Percentiles rank a stretch among this genome's conserved stretches.
These are phyloP conservation scores for Heteromurus nitidus DNA, from an alignment of 2,888 invertebrate species.

Conservation along the genomic window DNA sequence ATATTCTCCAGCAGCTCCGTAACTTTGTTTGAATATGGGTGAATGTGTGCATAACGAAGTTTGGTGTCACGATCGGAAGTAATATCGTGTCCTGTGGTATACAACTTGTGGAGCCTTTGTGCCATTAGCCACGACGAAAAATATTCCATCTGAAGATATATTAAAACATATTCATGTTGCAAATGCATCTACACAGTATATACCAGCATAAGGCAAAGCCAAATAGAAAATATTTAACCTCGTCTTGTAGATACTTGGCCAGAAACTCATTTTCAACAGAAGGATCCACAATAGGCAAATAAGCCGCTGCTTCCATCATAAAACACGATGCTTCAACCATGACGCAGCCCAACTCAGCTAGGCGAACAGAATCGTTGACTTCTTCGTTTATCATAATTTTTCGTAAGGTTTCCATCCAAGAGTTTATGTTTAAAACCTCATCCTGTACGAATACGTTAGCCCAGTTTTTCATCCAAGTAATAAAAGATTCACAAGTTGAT, in stretches of 20 bases:
- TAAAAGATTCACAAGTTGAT: slow-evolving; percentile 35
- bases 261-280: slow-evolving; percentile 86
- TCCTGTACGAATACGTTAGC: slow-evolving; percentile 21
- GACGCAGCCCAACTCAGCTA: slow-evolving; percentile 58
- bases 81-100: slow-evolving; percentile 64
- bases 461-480: slow-evolving; percentile 51
- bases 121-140: slow-evolving; percentile 67
- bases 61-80: slow-evolving; percentile 34
- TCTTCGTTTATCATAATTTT: slow-evolving; percentile 21
- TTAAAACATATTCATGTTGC: not conserved
- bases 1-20: slow-evolving; percentile 34
- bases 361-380: not conserved
- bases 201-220: not conserved
- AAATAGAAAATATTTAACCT: slow-evolving; percentile 77
- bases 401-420: slow-evolving; percentile 37
- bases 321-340: slow-evolving; percentile 65
- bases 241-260: slow-evolving; percentile 82
- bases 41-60: slow-evolving; percentile 47
- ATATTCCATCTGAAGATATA: slow-evolving; percentile 63
- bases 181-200: slow-evolving; percentile 9
- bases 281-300: slow-evolving; percentile 86
- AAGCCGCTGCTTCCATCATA: slow-evolving; percentile 73
- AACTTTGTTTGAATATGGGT: slow-evolving; percentile 57
- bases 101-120: slow-evolving; percentile 62
- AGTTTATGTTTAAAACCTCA: not conserved